Base-by-base conservation (phyloP, 2,797 vertebrate genomes). In the Siniperca obscura region DNA sequence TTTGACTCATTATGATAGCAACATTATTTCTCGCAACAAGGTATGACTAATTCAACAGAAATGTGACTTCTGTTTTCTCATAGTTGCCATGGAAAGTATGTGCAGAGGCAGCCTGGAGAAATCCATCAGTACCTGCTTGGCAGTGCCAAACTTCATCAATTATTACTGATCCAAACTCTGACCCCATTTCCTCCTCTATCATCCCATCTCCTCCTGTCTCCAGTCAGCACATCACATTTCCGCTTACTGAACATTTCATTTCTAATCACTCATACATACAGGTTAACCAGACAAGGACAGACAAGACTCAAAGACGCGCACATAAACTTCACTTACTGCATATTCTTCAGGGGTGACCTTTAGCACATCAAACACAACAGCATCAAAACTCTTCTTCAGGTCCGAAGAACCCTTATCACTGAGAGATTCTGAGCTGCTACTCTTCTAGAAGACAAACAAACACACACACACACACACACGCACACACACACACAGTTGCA, bases 341-440 rank as follows among this genome's bases (percentile, higher is more conserved):
- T 99, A 99, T 94, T 99, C 98, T 91, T 99, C 98, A 10, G 98
- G 98, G 5, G 98, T 99, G 86, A 99, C 98, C 95, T 98, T 99
- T 55, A 99, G 95, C 87, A 99, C 96, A 74, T 99, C 98, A 75
- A 99, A 99, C 16, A 99, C 98, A 78, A 99, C 98, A 1, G 98
- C 98, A 89, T 99, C 98, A 87, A 99, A 99, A 92, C 98, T 99
- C 93, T 99, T 99, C 96, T 98, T 99, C 91, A 98, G 91, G 86
- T 99, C 98, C 27, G 95, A 94, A 30, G 98, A 98, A 74, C 95
- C 97, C 89, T 96, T 98, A 78, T 99, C 98, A 90, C 98, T 98
- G 93, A 99, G 94, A 67, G 98, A 99, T 87, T 99, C 98, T 0
- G 97, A 98, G 93, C 98, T 99, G 97, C 98, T 99, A 94, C 97